Evolutionary conservation across 2,797 vertebrate genomes (phyloP).

Genomic region (Spea hammondii): DNA sequence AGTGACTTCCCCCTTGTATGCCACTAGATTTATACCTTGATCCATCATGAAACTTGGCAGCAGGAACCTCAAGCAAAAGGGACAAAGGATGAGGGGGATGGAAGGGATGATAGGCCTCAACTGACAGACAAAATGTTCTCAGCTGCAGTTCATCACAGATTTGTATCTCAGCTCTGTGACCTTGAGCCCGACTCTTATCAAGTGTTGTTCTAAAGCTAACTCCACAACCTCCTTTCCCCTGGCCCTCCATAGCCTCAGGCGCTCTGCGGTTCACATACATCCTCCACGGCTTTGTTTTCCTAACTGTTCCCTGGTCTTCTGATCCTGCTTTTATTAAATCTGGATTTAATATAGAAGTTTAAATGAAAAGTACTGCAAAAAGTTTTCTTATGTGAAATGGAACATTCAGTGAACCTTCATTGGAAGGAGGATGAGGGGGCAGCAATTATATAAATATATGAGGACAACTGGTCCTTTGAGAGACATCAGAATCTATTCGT

Average conservation of each 20-base stretch:
- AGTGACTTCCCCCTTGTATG: slow-evolving; percentile 52
- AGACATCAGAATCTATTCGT: too few species aligned
- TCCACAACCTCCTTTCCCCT: neutral
- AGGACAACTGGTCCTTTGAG: too few species aligned
- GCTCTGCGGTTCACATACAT: neutral
- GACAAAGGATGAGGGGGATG: slow-evolving; percentile 3
- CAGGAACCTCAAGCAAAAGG: slow-evolving; percentile 59
- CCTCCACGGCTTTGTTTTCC: neutral
- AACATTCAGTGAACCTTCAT: too few species aligned
- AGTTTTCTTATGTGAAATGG: too few species aligned
- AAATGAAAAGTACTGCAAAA: neutral
- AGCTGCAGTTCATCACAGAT: slow-evolving; percentile 60
- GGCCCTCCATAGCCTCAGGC: neutral
- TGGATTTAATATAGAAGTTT: neutral
- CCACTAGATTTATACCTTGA: slow-evolving; percentile 69
- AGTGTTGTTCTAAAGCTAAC: slow-evolving; percentile 52
- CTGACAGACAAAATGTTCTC: slow-evolving; percentile 58
- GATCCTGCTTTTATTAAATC: neutral
- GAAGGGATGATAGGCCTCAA: slow-evolving; percentile 36
- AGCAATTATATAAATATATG: too few species aligned
- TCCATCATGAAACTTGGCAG: slow-evolving; percentile 67
- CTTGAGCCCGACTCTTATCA: slow-evolving; percentile 58
- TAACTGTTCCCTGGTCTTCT: neutral
- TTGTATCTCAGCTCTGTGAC: slow-evolving; percentile 61
- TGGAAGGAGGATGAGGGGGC: too few species aligned